These are phyloP conservation scores for Rhinichthys klamathensis DNA, from an alignment of 2,113 vertebrate genomes.

Conservation along the genomic window DNA sequence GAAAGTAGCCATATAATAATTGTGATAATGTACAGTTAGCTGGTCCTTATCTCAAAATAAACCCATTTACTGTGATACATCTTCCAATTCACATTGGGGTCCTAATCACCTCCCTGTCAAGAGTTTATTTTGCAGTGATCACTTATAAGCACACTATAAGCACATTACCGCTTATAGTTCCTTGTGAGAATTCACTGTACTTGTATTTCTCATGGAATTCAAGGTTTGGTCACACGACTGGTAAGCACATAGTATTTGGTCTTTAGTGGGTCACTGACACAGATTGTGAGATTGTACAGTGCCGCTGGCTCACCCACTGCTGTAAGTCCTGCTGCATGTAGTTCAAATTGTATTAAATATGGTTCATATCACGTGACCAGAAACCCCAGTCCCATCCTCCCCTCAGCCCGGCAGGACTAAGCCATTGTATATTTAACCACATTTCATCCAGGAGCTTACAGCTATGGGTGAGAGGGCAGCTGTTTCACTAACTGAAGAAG, in stretches of 20 bases:
- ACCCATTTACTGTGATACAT: neutral
- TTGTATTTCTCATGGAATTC: neutral
- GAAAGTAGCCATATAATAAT: neutral
- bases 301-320: neutral
- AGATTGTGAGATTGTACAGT: constrained; percentile 3
- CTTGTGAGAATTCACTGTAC: constrained; percentile 7
- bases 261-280: constrained; percentile 30
- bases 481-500: constrained; percentile 28
- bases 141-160: neutral
- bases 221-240: neutral
- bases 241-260: constrained; percentile 13
- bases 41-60: constrained; percentile 9
- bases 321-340: neutral
- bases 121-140: neutral
- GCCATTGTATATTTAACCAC: constrained; percentile 26
- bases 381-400: neutral
- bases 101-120: neutral
- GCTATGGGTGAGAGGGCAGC: neutral
- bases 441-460: constrained; percentile 27
- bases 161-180: neutral
- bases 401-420: constrained; percentile 5
- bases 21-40: neutral
- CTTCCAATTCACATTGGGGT: neutral
- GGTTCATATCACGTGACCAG: constrained; percentile 20
- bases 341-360: constrained; percentile 25